These are phyloP conservation scores for Vombatus ursinus DNA, from an alignment of 2,113 vertebrate species.

Conservation along the genomic window DNA sequence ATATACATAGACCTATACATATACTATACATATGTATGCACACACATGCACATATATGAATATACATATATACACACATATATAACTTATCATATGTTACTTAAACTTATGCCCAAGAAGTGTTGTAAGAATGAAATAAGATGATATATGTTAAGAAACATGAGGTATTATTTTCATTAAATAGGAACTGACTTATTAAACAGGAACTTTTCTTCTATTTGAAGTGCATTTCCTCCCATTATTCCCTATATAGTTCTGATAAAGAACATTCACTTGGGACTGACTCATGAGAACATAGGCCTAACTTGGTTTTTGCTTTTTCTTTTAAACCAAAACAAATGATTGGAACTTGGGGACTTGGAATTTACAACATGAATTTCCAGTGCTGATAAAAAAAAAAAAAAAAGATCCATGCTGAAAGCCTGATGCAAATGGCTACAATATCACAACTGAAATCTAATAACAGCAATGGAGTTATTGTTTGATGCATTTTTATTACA, in stretches of 20 bases:
- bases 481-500: constrained; percentile 72
- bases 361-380: constrained; percentile 65
- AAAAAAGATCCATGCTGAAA: constrained; percentile 47
- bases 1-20: background rate
- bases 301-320: background rate
- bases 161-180: background rate
- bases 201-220: background rate
- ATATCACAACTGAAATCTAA: constrained; percentile 68
- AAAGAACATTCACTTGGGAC: background rate
- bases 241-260: background rate
- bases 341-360: constrained; percentile 21
- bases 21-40: background rate
- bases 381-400: constrained; percentile 6
- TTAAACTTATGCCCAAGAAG: background rate
- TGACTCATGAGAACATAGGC: background rate
- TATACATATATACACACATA: background rate
- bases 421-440: constrained; percentile 53
- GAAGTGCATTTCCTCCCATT: background rate
- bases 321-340: constrained; percentile 26
- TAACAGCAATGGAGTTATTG: constrained; percentile 77
- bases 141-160: background rate
- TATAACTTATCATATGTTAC: background rate
- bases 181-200: background rate
- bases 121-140: background rate
- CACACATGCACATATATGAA: background rate